phyloP scores from a whole-genome alignment of 1,140 invertebrate genomes.

The Araneus ventricosus region DNA sequence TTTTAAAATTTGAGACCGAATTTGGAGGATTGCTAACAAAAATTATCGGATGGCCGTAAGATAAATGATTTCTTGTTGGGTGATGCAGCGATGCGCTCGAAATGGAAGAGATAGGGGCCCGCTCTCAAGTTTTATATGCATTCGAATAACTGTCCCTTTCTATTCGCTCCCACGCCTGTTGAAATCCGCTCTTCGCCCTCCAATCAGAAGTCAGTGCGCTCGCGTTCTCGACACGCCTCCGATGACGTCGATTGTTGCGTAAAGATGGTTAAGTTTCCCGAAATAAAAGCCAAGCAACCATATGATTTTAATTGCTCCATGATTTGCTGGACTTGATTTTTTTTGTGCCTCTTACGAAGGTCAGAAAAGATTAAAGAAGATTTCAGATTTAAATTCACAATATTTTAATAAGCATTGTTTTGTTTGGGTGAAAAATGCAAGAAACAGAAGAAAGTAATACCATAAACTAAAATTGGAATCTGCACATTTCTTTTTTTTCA shows the following conservation, averaged over 20 bases:
- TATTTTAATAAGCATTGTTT: too few species aligned
- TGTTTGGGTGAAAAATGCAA: too few species aligned
- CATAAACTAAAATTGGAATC: too few species aligned
- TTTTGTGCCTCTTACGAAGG: not conserved
- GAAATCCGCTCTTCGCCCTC: not conserved
- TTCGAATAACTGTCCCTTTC: conserved; percentile 17
- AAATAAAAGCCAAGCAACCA: not conserved
- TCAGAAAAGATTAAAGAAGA: not conserved
- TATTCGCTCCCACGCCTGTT: conserved; percentile 47
- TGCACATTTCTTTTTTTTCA: too few species aligned
- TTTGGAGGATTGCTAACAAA: not conserved
- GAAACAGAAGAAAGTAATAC: too few species aligned
- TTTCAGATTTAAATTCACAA: too few species aligned
- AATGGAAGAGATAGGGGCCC: conserved; percentile 50
- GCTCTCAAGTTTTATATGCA: conserved; percentile 52
- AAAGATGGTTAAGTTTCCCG: conserved; percentile 3
- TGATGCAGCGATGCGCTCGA: not conserved
- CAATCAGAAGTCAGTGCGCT: conserved; percentile 59
- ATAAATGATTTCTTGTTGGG: not conserved
- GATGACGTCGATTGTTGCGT: conserved; percentile 49
- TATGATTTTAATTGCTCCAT: not conserved
- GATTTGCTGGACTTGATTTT: not conserved
- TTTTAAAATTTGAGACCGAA: not conserved
- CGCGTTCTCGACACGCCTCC: not conserved
- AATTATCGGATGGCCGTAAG: not conserved